Percentiles rank a stretch among this genome's conserved stretches.
Evolutionary conservation across 1,140 invertebrate genomes (phyloP).

Genomic region (Chelonus insularis): DNA sequence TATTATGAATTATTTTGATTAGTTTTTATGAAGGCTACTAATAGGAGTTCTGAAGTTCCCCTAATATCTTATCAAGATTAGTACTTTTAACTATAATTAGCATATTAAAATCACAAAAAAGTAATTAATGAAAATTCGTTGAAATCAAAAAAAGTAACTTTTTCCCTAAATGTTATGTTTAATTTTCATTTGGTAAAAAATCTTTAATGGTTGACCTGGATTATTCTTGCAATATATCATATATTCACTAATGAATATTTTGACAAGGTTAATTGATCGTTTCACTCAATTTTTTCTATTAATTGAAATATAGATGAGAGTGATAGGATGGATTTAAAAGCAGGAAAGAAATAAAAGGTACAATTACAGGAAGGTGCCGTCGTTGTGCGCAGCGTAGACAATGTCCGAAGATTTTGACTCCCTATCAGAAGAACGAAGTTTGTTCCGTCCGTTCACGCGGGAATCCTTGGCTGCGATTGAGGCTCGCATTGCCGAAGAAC

Average conservation of each 20-base stretch:
- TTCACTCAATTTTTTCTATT: constrained; percentile 1
- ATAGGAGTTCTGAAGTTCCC: too few species aligned
- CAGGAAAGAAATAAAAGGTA: not conserved
- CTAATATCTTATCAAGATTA: not conserved
- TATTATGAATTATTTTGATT: too few species aligned
- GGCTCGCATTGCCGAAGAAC: constrained; percentile 89
- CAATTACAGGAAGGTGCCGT: constrained; percentile 55
- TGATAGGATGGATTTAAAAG: not conserved
- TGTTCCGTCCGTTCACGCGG: constrained; percentile 97
- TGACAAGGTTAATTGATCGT: too few species aligned
- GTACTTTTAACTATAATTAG: not conserved
- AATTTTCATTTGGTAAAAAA: too few species aligned
- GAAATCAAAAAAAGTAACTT: too few species aligned
- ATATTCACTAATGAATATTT: too few species aligned
- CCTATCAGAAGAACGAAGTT: constrained; percentile 88
- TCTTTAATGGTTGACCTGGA: too few species aligned
- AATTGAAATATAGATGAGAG: not conserved
- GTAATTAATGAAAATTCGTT: too few species aligned
- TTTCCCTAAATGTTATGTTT: too few species aligned
- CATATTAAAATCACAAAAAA: too few species aligned
- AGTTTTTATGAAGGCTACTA: too few species aligned
- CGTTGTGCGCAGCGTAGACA: constrained; percentile 61
- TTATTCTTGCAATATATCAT: too few species aligned
- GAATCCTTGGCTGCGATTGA: constrained; percentile 94
- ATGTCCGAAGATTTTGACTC: constrained; percentile 89